Percentiles rank a stretch among this genome's conserved stretches.
These are phyloP conservation scores for Cheilosia impressa DNA, from an alignment of 2,888 invertebrate genomes.

Conservation along the genomic window DNA sequence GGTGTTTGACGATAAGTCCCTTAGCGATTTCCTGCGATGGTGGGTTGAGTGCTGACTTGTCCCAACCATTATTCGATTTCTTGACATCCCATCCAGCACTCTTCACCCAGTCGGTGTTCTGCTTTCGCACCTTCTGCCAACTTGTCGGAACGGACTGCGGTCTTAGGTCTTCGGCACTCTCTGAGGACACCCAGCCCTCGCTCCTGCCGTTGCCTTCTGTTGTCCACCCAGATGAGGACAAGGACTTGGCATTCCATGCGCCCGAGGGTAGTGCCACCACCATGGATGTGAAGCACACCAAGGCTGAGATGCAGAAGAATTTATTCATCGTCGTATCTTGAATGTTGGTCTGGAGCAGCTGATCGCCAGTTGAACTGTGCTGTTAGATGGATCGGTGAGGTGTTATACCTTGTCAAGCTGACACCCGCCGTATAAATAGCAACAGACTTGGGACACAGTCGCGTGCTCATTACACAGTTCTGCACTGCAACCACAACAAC, in stretches of 20 bases:
- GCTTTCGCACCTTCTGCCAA: conserved; percentile 57
- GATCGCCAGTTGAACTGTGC: conserved; percentile 33
- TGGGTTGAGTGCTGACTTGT: conserved; percentile 47
- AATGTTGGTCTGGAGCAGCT: background rate
- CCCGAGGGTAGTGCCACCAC: conserved; percentile 24
- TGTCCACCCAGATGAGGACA: conserved; percentile 30
- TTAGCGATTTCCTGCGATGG: conserved; percentile 48
- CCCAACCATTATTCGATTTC: conserved; percentile 33
- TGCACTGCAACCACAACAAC: conserved; percentile 48
- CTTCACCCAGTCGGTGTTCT: conserved; percentile 33
- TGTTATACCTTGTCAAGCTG: conserved; percentile 45
- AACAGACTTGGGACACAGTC: conserved; percentile 41
- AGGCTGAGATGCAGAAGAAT: conserved; percentile 40
- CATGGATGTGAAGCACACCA: conserved; percentile 35
- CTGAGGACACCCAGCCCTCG: conserved; percentile 44
- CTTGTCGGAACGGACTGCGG: conserved; percentile 53
- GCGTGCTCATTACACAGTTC: conserved; percentile 33
- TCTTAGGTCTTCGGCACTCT: conserved; percentile 4
- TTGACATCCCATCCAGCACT: conserved; percentile 46
- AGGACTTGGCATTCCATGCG: conserved; percentile 32
- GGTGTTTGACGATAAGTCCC: conserved; percentile 53
- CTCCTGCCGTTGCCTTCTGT: conserved; percentile 4
- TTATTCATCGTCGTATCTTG: conserved; percentile 22
- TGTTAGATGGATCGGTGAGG: conserved; percentile 45
- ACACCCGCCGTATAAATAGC: conserved; percentile 54